Conservation (phyloP, 2,113 vertebrate genomes). For the Himantopus leucocephalus region DNA sequence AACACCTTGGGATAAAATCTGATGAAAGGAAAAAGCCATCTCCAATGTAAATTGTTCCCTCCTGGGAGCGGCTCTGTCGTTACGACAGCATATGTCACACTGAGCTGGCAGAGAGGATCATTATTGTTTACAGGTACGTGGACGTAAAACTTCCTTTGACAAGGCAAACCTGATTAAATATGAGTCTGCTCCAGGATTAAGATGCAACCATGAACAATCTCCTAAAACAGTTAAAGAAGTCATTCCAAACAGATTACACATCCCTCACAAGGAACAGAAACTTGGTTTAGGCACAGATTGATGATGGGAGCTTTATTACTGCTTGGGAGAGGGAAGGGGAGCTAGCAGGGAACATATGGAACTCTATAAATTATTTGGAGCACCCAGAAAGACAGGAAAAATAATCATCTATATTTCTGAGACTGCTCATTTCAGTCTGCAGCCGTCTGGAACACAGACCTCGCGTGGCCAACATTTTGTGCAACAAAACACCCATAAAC, state of each 20-base stretch:
- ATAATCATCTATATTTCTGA: neutral
- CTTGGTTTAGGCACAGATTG: neutral
- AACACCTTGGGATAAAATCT: neutral
- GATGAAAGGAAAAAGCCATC: neutral
- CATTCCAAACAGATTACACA: neutral
- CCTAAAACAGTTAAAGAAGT: neutral
- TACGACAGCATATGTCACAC: rapidly evolving
- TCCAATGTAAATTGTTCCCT: neutral
- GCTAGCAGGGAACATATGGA: conserved; percentile 22
- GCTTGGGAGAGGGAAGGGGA: neutral
- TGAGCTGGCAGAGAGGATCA: neutral
- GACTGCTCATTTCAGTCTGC: conserved; percentile 11
- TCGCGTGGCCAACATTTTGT: neutral
- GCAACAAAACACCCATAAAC: neutral
- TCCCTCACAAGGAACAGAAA: neutral
- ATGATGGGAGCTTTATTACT: neutral
- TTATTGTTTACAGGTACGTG: neutral
- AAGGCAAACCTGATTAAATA: neutral
- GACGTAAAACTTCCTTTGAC: neutral
- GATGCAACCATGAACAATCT: neutral
- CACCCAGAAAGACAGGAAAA: neutral
- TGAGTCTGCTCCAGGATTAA: neutral
- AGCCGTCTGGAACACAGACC: neutral
- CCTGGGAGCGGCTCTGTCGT: neutral
- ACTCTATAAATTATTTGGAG: neutral